Evolutionary conservation across 2,888 invertebrate genomes (phyloP).

Genomic region (Caenorhabditis japonica): DNA sequence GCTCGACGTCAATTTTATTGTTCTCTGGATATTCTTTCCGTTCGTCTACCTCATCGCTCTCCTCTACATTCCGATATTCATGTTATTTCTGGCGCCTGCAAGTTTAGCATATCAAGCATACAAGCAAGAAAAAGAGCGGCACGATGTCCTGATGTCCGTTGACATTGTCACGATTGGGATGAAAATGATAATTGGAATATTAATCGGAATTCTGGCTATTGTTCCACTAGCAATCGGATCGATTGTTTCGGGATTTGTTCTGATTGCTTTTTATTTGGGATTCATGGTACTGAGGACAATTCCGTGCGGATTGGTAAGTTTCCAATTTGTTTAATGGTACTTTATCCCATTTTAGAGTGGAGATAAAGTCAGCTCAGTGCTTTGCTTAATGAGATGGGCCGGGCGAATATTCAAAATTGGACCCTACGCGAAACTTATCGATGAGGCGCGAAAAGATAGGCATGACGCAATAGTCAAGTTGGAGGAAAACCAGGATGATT

Average conservation of each 20-base stretch:
- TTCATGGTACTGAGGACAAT: constrained; percentile 20
- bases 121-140: constrained; percentile 5
- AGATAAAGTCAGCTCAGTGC: constrained; percentile 13
- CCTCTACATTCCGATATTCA: constrained; percentile 43
- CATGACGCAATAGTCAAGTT: constrained; percentile 30
- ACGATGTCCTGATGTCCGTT: constrained; percentile 21
- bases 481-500: constrained; percentile 46
- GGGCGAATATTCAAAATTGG: constrained; percentile 43
- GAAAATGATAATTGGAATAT: constrained; percentile 5
- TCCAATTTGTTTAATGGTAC: neutral
- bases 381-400: constrained; percentile 42
- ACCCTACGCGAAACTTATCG: constrained; percentile 35
- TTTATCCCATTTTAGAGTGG: constrained; percentile 7
- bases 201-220: constrained; percentile 17
- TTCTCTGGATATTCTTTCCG: constrained; percentile 36
- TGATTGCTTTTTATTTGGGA: constrained; percentile 18
- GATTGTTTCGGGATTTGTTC: constrained; percentile 18
- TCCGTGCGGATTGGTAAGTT: constrained; percentile 35
- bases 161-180: constrained; percentile 19
- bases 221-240: constrained; percentile 36
- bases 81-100: constrained; percentile 23
- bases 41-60: constrained; percentile 37
- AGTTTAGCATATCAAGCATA: constrained; percentile 28
- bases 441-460: constrained; percentile 32
- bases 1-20: constrained; percentile 38